Evolutionary conservation across 2,113 vertebrate genomes (phyloP).

Genomic region (Cranoglanis bouderius): DNA sequence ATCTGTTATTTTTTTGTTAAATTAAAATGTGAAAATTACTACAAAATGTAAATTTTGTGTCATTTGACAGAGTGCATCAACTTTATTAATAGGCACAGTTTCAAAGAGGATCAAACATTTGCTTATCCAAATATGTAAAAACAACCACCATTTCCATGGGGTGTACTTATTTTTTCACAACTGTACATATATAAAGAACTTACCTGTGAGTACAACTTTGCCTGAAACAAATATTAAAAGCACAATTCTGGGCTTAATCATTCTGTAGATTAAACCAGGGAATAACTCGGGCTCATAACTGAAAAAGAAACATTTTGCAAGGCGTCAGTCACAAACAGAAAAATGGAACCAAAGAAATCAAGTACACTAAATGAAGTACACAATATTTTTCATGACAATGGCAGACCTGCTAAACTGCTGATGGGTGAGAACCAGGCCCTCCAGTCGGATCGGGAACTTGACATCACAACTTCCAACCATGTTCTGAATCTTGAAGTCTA

Average conservation of each 20-base stretch:
- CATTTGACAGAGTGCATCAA: too few species aligned
- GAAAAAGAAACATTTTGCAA: slow-evolving; percentile 45
- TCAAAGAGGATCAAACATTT: too few species aligned
- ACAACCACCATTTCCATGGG: too few species aligned
- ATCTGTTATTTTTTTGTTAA: too few species aligned
- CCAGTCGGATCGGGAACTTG: slow-evolving; percentile 95
- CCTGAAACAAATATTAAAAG: slow-evolving; percentile 98
- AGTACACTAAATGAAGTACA: not conserved
- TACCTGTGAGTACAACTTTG: slow-evolving; percentile 98
- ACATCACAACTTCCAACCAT: slow-evolving; percentile 99
- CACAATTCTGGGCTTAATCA: slow-evolving; percentile 99
- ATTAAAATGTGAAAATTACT: too few species aligned
- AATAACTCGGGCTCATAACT: slow-evolving; percentile 98
- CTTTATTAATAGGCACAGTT: too few species aligned
- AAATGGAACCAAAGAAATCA: not conserved
- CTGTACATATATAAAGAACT: slow-evolving; percentile 50
- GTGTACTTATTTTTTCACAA: too few species aligned
- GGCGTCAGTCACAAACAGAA: not conserved
- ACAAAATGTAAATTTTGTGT: too few species aligned
- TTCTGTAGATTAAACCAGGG: slow-evolving; percentile 98
- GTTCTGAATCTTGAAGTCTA: slow-evolving; percentile 99
- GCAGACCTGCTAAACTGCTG: slow-evolving; percentile 96
- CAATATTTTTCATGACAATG: not conserved
- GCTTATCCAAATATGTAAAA: too few species aligned
- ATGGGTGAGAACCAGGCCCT: slow-evolving; percentile 94